Evolutionary conservation across 1,140 invertebrate genomes (phyloP).

Genomic region (Drosophila aff.): DNA sequence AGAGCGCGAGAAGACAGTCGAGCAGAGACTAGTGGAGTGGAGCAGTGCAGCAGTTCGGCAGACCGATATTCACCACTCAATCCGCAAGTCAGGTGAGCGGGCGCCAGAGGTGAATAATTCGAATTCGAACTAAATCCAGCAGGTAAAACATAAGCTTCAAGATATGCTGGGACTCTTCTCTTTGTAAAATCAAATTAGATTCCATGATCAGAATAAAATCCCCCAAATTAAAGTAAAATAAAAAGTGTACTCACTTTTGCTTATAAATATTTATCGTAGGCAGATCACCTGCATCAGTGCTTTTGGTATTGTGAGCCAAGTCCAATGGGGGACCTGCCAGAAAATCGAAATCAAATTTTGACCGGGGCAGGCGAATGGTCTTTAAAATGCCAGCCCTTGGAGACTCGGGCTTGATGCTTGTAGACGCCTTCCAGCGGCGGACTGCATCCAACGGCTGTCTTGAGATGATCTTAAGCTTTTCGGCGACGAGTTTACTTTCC

Average conservation of each 20-base stretch:
- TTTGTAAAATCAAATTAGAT: neutral
- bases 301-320: slow-evolving; percentile 11
- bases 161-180: neutral
- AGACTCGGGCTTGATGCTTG: too few relatives aligned
- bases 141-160: neutral
- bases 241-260: neutral
- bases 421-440: too few relatives aligned
- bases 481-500: slow-evolving; percentile 48
- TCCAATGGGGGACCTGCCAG: too few relatives aligned
- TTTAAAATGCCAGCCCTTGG: too few relatives aligned
- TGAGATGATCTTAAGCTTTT: slow-evolving; percentile 11
- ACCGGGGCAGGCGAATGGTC: too few relatives aligned
- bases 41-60: neutral
- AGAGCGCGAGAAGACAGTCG: slow-evolving; percentile 23
- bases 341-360: too few relatives aligned
- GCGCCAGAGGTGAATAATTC: slow-evolving; percentile 8
- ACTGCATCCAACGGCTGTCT: too few relatives aligned
- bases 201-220: neutral
- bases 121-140: slow-evolving; percentile 13
- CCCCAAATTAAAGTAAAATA: neutral
- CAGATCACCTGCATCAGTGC: neutral
- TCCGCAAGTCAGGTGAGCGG: slow-evolving; percentile 8
- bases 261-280: neutral
- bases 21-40: slow-evolving; percentile 14
- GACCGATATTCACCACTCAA: slow-evolving; percentile 18